Base-by-base conservation (phyloP, 1,140 invertebrate genomes). In the Choristoneura fumiferana region DNA sequence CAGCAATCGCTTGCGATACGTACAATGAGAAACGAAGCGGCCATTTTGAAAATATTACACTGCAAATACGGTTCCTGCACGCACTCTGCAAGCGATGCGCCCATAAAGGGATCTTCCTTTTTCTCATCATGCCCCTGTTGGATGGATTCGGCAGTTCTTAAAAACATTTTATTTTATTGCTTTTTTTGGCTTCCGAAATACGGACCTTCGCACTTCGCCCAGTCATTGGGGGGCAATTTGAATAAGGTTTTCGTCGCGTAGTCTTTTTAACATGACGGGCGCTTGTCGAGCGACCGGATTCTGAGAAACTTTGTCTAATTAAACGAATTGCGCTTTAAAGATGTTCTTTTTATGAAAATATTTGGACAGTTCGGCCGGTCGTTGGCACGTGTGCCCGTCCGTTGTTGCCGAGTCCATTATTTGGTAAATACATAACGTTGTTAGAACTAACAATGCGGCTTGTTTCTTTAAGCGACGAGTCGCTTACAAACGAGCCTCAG, bases 181-280 rank as follows among this genome's bases (percentile, higher is more conserved):
- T 71, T 64, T 67, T 78, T 73, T 53, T 53, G 53, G 67, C 67
- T 70, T 67, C 75, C 69, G 69, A 75, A 73, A 74, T 76, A 66
- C 68, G 63, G 60, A 69, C 49, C 66, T 72, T 79, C 68, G 72
- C 73, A 75, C 75, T 79, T 70, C 53, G 60, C 56, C 59, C 63
- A 62, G 62, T 70, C 69, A 63, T 65, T 39, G 55, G 33, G 43
- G 15, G 43, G 60, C 71, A 81, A 80, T 81, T 81, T 78, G 71
- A 75, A 74, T 74, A 70, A 54, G 55, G 62, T 66, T 69, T 67
- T 62, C 62, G 60, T 65, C 54, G 58, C 63, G n/a, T 40, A 14
- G 36, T 54, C 53, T 37, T 63, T 70, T 68, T 62, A 57, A 54
- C 59, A 53, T 68, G 65, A 77, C 69, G 60, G 54, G 52, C 43